Conservation (phyloP, 1,140 invertebrate species). For the Sitophilus oryzae region DNA sequence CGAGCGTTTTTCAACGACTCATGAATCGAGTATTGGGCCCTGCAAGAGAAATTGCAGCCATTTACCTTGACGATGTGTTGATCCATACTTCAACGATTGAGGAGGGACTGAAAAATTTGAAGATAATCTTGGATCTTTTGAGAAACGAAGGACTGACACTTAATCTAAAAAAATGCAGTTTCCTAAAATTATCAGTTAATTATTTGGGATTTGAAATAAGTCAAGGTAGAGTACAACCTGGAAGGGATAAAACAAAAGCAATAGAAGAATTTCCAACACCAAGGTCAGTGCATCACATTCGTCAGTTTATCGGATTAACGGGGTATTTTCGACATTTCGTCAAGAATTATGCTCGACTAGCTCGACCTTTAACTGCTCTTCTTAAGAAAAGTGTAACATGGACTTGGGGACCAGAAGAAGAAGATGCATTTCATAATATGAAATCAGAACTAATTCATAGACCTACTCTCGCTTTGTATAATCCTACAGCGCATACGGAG, state of each 20-base stretch:
- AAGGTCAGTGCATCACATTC: constrained; percentile 19
- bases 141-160: constrained; percentile 32
- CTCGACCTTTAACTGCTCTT: constrained; percentile 30
- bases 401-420: not conserved
- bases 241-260: constrained; percentile 34
- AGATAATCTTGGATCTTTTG: constrained; percentile 21
- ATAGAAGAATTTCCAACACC: constrained; percentile 33
- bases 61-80: constrained; percentile 29
- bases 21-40: constrained; percentile 41
- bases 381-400: constrained; percentile 25
- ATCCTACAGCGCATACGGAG: not conserved
- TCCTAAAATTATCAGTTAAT: constrained; percentile 30
- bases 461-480: not conserved
- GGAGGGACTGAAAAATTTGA: constrained; percentile 24
- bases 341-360: constrained; percentile 31
- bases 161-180: constrained; percentile 37
- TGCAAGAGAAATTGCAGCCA: constrained; percentile 12
- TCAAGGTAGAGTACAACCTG: constrained; percentile 33
- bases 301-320: constrained; percentile 38
- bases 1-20: constrained; percentile 43
- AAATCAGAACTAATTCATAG: not conserved
- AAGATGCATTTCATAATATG: not conserved
- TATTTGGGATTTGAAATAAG: constrained; percentile 37
- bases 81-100: constrained; percentile 25
- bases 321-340: constrained; percentile 41